Evolutionary conservation across 2,888 invertebrate genomes (phyloP), one percentile per base, ranked within the genome.

Genomic region (Psylliodes chrysocephalus): DNA sequence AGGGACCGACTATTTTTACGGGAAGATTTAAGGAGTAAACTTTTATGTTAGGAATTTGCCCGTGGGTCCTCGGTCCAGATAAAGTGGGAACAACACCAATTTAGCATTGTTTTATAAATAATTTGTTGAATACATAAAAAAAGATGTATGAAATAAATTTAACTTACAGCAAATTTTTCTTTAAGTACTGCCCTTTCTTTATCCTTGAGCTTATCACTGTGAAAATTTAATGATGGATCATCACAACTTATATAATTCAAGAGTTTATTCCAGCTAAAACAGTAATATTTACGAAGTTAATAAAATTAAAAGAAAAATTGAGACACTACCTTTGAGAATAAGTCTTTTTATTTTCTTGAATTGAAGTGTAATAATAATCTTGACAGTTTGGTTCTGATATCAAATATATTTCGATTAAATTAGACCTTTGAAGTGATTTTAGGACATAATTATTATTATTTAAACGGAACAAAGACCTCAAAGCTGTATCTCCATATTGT

Each of bases 381-480:
- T 94, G 94, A 75, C 95, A 94, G 51, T 92, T 92, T 0, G 93
- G 91, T 80, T 96, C 95, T 0, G 93, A 91, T 64, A 93, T 83
- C 66, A 88, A 85, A 51, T 97, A 88, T 60, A 96, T 84, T 73
- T 94, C 93, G 76, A 98, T 83, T 2, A 97, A 84, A 15, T 90
- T 91, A 64, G 92, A 94, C 72, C 94, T 89, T 28, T 94, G 93
- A 18, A 98, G 84, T 7, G 96, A 93, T 84, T 95, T 96, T n/a
- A 96, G 85, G 66, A 98, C 91, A 78, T 98, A 96, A 81, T 96
- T 91, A 71, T 94, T 95, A 81, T 98, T 98, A 82, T 98, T 98
- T 42, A 98, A 84, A 64, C 96, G 88, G 79, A 98, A 98, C 56
- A 97, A 88, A 5, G 95, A 92, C 74, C 93, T 91, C 12, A 97